Conservation (phyloP, 2,113 vertebrate genomes). For the Anarhynchus alexandrinus region DNA sequence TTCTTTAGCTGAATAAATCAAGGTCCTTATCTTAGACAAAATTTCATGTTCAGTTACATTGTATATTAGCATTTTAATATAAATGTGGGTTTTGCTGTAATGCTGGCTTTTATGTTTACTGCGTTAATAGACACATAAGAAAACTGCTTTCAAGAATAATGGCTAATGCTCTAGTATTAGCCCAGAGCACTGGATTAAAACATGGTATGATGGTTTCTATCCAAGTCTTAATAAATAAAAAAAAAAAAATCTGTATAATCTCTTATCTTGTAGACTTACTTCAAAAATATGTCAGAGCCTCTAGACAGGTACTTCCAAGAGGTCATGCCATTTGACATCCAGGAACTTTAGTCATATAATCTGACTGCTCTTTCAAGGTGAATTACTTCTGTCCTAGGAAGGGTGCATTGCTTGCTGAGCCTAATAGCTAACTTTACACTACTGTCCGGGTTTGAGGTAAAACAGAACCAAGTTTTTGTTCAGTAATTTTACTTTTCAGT, state of each 20-base stretch:
- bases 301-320: not conserved
- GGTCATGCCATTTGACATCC: not conserved
- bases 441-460: too few species aligned
- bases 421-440: not conserved
- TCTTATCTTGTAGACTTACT: not conserved
- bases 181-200: not conserved
- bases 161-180: not conserved
- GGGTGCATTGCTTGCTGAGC: not conserved
- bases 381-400: not conserved
- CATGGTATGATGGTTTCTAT: not conserved
- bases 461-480: too few species aligned
- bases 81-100: not conserved
- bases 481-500: too few species aligned
- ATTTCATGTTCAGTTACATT: not conserved
- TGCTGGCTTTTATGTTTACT: not conserved
- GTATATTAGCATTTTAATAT: not conserved
- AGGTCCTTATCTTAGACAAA: not conserved
- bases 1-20: not conserved
- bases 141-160: not conserved
- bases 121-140: not conserved
- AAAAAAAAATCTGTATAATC: not conserved
- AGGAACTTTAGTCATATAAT: not conserved
- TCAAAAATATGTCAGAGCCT: not conserved
- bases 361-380: not conserved
- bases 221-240: not conserved